Percentiles rank a stretch among this genome's conserved stretches.
These are phyloP conservation scores for Drosophila subquinaria DNA, from an alignment of 2,888 invertebrate genomes.

Conservation along the genomic window DNA sequence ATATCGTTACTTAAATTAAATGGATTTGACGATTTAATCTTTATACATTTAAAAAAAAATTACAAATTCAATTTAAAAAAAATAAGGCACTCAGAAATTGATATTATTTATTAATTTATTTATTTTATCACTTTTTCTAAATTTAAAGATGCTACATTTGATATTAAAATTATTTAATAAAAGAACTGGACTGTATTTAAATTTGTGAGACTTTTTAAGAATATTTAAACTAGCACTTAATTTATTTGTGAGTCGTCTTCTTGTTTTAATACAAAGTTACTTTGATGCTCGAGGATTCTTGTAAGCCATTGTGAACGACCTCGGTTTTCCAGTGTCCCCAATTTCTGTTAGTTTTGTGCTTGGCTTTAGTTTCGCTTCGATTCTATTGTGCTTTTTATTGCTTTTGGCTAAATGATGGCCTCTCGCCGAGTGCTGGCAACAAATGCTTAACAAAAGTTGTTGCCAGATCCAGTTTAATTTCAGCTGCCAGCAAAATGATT, in stretches of 20 bases:
- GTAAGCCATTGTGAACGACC: background rate
- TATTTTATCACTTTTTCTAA: background rate
- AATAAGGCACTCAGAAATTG: background rate
- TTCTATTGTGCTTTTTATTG: conserved; percentile 58
- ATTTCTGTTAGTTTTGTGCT: conserved; percentile 10
- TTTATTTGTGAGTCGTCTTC: background rate
- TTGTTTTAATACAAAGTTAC: background rate
- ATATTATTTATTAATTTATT: background rate
- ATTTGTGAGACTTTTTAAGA: background rate
- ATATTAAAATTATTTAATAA: background rate
- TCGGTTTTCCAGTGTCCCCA: background rate
- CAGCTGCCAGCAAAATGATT: conserved; percentile 76
- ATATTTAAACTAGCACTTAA: background rate
- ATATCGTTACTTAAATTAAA: conserved; percentile 24
- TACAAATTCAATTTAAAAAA: background rate
- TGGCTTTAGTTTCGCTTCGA: conserved; percentile 38
- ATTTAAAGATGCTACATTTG: background rate
- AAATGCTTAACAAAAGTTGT: conserved; percentile 74
- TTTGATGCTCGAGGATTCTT: background rate
- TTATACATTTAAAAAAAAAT: background rate
- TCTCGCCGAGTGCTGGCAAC: conserved; percentile 56
- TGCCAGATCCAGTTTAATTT: conserved; percentile 71
- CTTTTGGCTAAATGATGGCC: conserved; percentile 69
- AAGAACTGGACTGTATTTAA: background rate
- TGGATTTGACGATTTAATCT: conserved; percentile 6